phyloP scores from a whole-genome alignment of 1,140 invertebrate genomes.

The Lepidurus apus region DNA sequence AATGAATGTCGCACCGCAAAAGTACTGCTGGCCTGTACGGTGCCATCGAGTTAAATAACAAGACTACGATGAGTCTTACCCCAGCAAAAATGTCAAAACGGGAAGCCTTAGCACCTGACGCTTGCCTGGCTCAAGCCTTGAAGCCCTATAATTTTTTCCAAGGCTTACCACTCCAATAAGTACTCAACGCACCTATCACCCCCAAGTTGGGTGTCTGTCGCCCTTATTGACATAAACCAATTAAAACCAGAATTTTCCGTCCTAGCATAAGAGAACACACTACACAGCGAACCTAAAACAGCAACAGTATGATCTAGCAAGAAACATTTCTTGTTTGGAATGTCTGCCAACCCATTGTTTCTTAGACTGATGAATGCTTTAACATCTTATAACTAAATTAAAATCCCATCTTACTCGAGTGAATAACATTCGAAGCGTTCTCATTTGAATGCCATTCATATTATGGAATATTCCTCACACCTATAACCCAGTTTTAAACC shows the following conservation, averaged over 20 bases:
- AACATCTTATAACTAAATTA: too few species aligned
- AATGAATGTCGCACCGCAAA: background rate
- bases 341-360: too few species aligned
- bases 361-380: too few species aligned
- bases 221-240: background rate
- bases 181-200: background rate
- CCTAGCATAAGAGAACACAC: background rate
- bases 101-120: constrained; percentile 1
- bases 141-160: background rate
- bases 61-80: background rate
- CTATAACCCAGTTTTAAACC: too few species aligned
- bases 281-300: background rate
- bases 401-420: too few species aligned
- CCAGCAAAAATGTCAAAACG: background rate
- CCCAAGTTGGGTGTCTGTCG: background rate
- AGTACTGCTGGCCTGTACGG: background rate
- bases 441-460: too few species aligned
- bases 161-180: background rate
- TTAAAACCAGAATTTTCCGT: background rate
- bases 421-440: too few species aligned
- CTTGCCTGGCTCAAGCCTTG: background rate
- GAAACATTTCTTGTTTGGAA: too few species aligned
- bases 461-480: too few species aligned
- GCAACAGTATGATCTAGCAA: background rate
- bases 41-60: background rate